Base-by-base conservation (phyloP, 2,888 invertebrate genomes). In the Hyposoter didymator region DNA sequence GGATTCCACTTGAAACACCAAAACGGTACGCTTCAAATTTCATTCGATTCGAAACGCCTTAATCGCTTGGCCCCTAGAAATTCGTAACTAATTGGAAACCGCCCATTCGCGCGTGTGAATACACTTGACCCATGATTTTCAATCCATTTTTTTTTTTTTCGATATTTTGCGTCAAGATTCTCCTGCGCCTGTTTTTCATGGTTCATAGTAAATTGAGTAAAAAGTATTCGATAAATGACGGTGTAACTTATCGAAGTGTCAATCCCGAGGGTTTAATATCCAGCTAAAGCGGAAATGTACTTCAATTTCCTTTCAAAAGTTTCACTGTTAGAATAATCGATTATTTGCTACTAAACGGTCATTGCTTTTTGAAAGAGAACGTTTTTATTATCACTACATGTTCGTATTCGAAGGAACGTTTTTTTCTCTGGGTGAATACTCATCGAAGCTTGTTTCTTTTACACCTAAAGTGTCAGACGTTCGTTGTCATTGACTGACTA, bases 401-500 rank as follows among this genome's bases (percentile, higher is more conserved):
- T n/a, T 10, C 5, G n/a, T 2, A 17, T 19, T 55, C 8, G 12
- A 12, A 12, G 22, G 1, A 12, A 19, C 12, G 12, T 22, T 55
- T 55, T 55, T 55, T 12, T 22, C 55, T 22, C 19, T 22, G 0
- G 22, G 19, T 55, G 28, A 59, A 28, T 28, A 28, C 59, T 59
- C 59, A 59, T 6, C 52, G 52, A 52, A 12, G 28, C 14, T 43
- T 17, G 8, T 39, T 39, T 14, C 7, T 17, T 19, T 35, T 39
- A 19, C 5, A 5, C 74, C 12, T 22, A 39, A 3, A 35, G 49
- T 28, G 22, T 52, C 14, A 74, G 45, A 14, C 7, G 28, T 66
- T n/a, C 8, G 6, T 62, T 45, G 43, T 39, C 39, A 67, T 28
- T 76, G 12, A 67, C 67, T 17, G 74, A 73, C 59, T 74, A 8